A percentile compares a stretch with the other conserved stretches of the same genome.
These are phyloP conservation scores for Drosophila putrida DNA, from an alignment of 2,888 invertebrate species.

Conservation along the genomic window DNA sequence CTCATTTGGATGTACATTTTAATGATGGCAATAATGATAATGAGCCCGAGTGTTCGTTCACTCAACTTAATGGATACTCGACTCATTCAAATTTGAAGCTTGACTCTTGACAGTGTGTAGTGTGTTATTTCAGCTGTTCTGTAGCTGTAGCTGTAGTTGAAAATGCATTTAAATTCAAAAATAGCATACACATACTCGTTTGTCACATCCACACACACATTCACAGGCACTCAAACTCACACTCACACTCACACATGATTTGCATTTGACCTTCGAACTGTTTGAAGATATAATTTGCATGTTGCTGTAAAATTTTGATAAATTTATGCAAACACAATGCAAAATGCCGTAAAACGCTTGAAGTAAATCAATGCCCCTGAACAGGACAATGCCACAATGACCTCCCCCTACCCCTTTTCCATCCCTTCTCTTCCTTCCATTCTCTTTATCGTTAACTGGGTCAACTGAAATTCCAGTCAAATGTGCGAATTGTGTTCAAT, in stretches of 20 bases:
- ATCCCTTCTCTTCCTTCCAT: too few species aligned
- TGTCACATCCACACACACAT: neutral
- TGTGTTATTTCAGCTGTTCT: neutral
- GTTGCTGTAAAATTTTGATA: conserved; percentile 14
- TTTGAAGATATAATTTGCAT: conserved; percentile 38
- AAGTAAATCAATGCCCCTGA: conserved; percentile 24
- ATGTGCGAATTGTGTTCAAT: conserved; percentile 6
- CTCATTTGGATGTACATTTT: neutral
- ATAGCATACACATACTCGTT: too few species aligned
- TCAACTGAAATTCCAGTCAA: conserved; percentile 27
- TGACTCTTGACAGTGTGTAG: neutral
- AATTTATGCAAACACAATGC: conserved; percentile 34
- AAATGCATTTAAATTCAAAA: conserved; percentile 7
- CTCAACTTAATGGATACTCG: neutral
- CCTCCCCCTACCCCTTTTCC: neutral
- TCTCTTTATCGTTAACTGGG: conserved; percentile 26
- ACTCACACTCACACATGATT: too few species aligned
- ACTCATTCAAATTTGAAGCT: conserved; percentile 1
- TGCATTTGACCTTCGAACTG: conserved; percentile 5
- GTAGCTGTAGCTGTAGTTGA: neutral
- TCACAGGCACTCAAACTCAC: neutral
- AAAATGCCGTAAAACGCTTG: conserved; percentile 24
- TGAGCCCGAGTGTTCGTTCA: neutral
- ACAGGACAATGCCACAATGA: conserved; percentile 1
- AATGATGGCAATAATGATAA: neutral